A percentile compares a stretch with the other conserved stretches of the same genome.
Evolutionary conservation across 2,113 vertebrate genomes (phyloP).

Genomic region (Girardinichthys multiradiatus): DNA sequence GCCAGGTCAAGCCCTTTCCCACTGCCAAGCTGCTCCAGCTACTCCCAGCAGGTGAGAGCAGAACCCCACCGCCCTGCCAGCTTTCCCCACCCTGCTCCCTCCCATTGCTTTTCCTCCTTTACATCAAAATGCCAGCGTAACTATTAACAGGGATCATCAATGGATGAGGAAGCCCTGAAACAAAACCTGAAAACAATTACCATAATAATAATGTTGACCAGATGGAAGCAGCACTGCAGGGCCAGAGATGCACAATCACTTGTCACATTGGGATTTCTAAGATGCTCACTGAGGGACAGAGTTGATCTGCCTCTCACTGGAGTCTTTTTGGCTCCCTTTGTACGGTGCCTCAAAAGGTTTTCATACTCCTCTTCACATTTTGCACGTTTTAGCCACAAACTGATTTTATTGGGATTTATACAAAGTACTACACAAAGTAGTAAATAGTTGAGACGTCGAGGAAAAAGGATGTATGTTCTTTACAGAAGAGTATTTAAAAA

Average conservation of each 20-base stretch:
- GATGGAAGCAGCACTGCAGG: conserved; percentile 62
- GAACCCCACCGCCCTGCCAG: conserved; percentile 19
- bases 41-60: conserved; percentile 56
- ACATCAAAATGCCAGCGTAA: conserved; percentile 64
- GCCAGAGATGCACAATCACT: conserved; percentile 76
- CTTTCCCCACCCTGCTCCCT: too few relatives aligned
- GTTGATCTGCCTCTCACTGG: conserved; percentile 62
- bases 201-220: conserved; percentile 80
- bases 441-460: background rate
- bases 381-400: too few relatives aligned
- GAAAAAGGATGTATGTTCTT: background rate
- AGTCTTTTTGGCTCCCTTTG: conserved; percentile 19
- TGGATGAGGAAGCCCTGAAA: conserved; percentile 50
- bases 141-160: conserved; percentile 71
- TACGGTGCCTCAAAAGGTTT: background rate
- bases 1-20: conserved; percentile 58
- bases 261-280: conserved; percentile 73
- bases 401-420: conserved; percentile 9
- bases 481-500: too few relatives aligned
- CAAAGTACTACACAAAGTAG: background rate
- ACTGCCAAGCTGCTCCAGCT: conserved; percentile 69
- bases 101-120: conserved; percentile 15
- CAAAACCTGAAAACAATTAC: conserved; percentile 74
- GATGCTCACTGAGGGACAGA: conserved; percentile 76
- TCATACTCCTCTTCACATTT: too few relatives aligned